Conservation (phyloP, 2,113 vertebrate genomes). For the Cephalopholis sonnerati region DNA sequence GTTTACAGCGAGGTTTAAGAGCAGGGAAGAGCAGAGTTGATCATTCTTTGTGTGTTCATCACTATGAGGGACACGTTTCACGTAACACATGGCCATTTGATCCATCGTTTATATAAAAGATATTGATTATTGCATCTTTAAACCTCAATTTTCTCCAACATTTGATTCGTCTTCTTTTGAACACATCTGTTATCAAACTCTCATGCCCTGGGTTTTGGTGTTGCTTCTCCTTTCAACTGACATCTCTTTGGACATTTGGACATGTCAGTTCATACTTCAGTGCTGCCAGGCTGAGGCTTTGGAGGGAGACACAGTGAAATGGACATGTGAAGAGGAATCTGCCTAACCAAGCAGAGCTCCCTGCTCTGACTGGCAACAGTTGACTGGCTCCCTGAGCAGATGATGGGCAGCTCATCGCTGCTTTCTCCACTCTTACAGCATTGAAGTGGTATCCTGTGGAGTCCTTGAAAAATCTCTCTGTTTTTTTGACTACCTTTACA, state of each 20-base stretch:
- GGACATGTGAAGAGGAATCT: slow-evolving; percentile 14
- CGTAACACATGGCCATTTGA: background rate
- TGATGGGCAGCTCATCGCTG: slow-evolving; percentile 37
- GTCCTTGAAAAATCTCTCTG: background rate
- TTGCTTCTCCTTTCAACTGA: background rate
- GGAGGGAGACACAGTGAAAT: slow-evolving; percentile 23
- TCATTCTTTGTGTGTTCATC: background rate
- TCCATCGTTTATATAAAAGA: background rate
- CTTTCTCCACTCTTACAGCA: slow-evolving; percentile 10
- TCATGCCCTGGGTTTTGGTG: background rate
- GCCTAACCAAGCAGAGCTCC: slow-evolving; percentile 9
- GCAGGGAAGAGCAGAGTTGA: background rate
- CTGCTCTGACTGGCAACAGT: slow-evolving; percentile 22
- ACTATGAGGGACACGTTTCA: background rate
- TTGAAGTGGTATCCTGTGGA: slow-evolving; percentile 17
- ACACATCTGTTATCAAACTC: background rate
- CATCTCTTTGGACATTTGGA: slow-evolving; percentile 1
- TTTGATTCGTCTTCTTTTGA: background rate
- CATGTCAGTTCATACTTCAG: slow-evolving; percentile 9
- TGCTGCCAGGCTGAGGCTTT: background rate
- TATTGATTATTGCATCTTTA: background rate
- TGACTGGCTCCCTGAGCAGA: slow-evolving; percentile 40
- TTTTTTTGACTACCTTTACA: slow-evolving; percentile 7
- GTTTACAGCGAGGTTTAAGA: too few relatives aligned
- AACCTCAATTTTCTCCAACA: background rate